phyloP scores from a whole-genome alignment of 2,113 vertebrate genomes.

The Onychorhynchus coronatus region DNA sequence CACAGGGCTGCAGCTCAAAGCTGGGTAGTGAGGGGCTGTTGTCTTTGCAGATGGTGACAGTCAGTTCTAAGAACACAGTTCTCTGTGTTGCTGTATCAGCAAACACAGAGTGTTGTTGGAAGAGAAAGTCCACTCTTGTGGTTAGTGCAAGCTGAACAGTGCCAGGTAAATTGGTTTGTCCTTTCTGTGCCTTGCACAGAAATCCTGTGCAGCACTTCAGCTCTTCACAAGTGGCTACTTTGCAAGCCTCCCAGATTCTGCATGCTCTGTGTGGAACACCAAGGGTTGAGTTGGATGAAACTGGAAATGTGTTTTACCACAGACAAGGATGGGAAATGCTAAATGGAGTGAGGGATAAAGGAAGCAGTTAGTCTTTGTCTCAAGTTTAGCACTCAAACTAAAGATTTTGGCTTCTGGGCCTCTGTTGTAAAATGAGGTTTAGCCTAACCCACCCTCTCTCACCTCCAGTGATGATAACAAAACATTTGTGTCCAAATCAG shows the following conservation, averaged over 20 bases:
- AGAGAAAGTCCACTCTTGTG: not conserved
- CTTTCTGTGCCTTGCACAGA: not conserved
- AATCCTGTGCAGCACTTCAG: not conserved
- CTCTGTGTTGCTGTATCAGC: not conserved
- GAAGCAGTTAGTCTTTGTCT: not conserved
- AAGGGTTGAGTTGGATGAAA: not conserved
- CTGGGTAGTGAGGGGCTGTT: not conserved
- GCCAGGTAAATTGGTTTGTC: not conserved
- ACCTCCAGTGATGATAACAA: not conserved
- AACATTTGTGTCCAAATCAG: not conserved
- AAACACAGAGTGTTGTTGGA: not conserved
- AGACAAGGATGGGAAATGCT: not conserved
- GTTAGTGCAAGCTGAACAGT: not conserved
- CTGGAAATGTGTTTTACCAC: not conserved
- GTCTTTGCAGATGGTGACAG: not conserved
- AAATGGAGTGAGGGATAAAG: not conserved
- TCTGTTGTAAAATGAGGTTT: not conserved
- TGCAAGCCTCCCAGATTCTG: not conserved
- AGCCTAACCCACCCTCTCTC: not conserved
- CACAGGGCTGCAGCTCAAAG: not conserved
- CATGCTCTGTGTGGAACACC: not conserved
- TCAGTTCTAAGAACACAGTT: not conserved
- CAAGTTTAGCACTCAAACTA: not conserved
- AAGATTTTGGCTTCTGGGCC: not conserved
- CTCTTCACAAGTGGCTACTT: not conserved